Percentiles rank a stretch among this genome's conserved stretches.
Evolutionary conservation across 2,113 vertebrate species (phyloP).

Genomic region (Onychostoma macrolepis): DNA sequence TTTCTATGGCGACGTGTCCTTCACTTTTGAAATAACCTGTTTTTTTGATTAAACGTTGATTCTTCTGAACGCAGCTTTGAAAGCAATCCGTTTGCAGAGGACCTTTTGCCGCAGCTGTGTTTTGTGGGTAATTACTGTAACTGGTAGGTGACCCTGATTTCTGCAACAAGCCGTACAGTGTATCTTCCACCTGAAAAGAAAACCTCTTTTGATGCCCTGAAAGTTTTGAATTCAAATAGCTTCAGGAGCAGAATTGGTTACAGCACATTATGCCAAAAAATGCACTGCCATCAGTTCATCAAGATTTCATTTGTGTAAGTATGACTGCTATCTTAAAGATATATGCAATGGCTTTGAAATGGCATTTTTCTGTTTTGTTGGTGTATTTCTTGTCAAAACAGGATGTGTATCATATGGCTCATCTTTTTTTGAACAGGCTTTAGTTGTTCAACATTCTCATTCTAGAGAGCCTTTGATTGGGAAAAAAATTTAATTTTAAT

Average conservation of each 20-base stretch:
- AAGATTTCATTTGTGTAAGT: not conserved
- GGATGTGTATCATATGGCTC: not conserved
- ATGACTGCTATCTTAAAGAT: not conserved
- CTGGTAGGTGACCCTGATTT: slow-evolving; percentile 31
- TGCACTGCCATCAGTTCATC: not conserved
- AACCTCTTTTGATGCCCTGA: slow-evolving; percentile 7
- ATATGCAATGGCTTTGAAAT: not conserved
- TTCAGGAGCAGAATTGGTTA: not conserved
- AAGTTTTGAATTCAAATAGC: not conserved
- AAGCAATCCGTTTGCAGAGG: slow-evolving; percentile 34
- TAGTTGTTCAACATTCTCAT: not conserved
- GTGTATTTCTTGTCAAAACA: not conserved
- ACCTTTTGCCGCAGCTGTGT: not conserved
- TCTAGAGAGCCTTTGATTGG: not conserved
- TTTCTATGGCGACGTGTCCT: slow-evolving; percentile 54
- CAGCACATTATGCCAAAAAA: not conserved
- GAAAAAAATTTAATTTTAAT: no score
- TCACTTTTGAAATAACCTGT: slow-evolving; percentile 55
- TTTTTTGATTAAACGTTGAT: slow-evolving; percentile 63
- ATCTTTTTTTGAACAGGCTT: not conserved
- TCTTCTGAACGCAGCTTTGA: slow-evolving; percentile 50
- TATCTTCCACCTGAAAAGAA: not conserved
- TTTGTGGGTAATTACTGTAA: slow-evolving; percentile 45
- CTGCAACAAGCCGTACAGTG: not conserved
- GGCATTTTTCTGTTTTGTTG: not conserved